Evolutionary conservation across 2,888 invertebrate genomes (phyloP).

Genomic region (Neoascia interrupta): DNA sequence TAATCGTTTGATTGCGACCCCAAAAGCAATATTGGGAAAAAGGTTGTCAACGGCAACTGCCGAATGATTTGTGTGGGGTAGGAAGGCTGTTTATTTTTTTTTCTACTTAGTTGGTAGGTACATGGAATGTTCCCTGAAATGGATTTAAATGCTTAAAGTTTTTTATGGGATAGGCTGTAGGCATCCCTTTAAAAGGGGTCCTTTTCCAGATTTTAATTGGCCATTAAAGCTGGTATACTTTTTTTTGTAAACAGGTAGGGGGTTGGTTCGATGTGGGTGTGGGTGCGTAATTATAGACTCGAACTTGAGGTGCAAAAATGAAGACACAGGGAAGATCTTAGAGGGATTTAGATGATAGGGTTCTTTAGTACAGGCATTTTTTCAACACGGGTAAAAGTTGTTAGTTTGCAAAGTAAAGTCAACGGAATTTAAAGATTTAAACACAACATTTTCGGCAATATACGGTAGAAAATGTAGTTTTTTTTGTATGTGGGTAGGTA

Average conservation of each 20-base stretch:
- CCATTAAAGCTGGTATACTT: background rate
- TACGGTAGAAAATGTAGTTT: too few relatives aligned
- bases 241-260: background rate
- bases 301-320: background rate
- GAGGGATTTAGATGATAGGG: too few relatives aligned
- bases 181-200: slow-evolving; percentile 16
- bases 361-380: background rate
- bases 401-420: background rate
- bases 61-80: slow-evolving; percentile 59
- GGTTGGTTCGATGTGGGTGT: background rate
- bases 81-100: slow-evolving; percentile 4
- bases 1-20: slow-evolving; percentile 69
- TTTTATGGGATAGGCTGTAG: background rate
- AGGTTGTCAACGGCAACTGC: slow-evolving; percentile 67
- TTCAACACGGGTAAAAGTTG: too few relatives aligned
- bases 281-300: background rate
- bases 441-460: too few relatives aligned
- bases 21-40: slow-evolving; percentile 66
- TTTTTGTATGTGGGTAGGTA: too few relatives aligned
- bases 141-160: slow-evolving; percentile 28
- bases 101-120: background rate
- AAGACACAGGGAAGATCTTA: background rate
- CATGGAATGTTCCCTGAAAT: background rate
- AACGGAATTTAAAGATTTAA: too few relatives aligned
- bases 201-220: slow-evolving; percentile 14